Base-by-base conservation (phyloP, 2,113 vertebrate species). In the Camelus bactrianus region DNA sequence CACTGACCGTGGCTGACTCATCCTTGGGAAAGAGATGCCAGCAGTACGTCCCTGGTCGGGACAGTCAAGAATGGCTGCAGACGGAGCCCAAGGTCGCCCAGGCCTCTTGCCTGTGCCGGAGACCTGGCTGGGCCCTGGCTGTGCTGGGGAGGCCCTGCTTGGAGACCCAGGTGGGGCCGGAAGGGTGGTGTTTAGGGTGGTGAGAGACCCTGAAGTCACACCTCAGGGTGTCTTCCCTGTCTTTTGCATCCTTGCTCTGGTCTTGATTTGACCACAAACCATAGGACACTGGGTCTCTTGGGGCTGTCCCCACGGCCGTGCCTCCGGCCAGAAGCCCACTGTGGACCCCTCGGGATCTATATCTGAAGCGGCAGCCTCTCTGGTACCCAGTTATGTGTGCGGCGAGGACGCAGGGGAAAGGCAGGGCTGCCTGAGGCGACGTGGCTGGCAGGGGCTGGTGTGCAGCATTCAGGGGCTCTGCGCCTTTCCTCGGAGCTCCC, bases 1-100 rank as follows among this genome's bases (percentile, higher is more conserved):
- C 6, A 1, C 28, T 6, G 4, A 3, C 4, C 2, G 1, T 46
- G 30, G 26, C 32, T 16, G 14, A 16, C 2, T 17, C 0, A 8
- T 16, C 8, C 38, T 24, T 42, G 38, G 38, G 38, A 42, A 42
- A 42, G 38, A 8, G 30, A 3, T 46, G 70, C 38, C 50, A n/a
- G 7, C 10, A 16, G 15, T 6, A 4, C 1, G 1, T n/a, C 42
- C 46, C 88, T 15, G 6, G 4, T 38, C 5, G 15, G 7, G 35
- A 56, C 22, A 8, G n/a, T 24, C 12, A n/a, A 17, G 52, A 14
- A 14, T 14, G 52, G 52, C 52, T 54, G 52, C 52, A 54, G 52
- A 54, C 16, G 52, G 64, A 60, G n/a, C 9, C 20, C 69, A 12
- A 13, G 35, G 69, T 42, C 35, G 35, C 35, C 1, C 20, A 11